These are phyloP conservation scores for Cerceris rybyensis DNA, from an alignment of 2,888 invertebrate genomes.

Conservation along the genomic window DNA sequence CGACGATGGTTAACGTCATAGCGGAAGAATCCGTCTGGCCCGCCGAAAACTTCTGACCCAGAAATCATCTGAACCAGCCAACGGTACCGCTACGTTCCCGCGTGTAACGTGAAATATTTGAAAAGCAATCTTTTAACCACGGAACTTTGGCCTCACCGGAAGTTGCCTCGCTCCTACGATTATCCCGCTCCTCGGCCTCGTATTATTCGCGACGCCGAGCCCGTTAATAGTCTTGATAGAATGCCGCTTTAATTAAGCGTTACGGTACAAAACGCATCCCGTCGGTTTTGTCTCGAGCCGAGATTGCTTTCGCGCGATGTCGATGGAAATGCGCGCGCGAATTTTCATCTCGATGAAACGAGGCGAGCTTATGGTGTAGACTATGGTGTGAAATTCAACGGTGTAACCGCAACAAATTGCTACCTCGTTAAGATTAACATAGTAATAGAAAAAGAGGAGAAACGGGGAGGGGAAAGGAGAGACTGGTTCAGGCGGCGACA, in stretches of 20 bases:
- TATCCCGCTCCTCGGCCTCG: too few species aligned
- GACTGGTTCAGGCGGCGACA: too few species aligned
- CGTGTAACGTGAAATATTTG: conserved; percentile 27
- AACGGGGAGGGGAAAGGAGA: too few species aligned
- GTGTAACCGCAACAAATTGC: too few species aligned
- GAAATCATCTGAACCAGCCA: conserved; percentile 41
- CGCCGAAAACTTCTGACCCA: conserved; percentile 47
- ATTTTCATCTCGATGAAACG: too few species aligned
- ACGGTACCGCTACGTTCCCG: conserved; percentile 50
- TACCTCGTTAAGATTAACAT: too few species aligned
- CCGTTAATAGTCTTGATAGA: conserved; percentile 1
- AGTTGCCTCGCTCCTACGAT: background rate
- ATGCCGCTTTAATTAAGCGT: conserved; percentile 2
- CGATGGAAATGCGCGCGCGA: too few species aligned
- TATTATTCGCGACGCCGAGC: too few species aligned
- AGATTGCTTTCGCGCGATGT: background rate
- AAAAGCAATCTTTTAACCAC: background rate
- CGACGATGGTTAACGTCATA: background rate
- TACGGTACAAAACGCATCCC: background rate
- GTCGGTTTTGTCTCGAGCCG: background rate
- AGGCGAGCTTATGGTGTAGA: too few species aligned
- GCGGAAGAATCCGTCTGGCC: conserved; percentile 1
- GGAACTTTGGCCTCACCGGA: conserved; percentile 5
- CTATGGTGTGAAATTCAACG: too few species aligned
- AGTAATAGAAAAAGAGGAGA: too few species aligned